Conservation (phyloP, 2,113 vertebrate species). For the Steatornis caripensis region DNA sequence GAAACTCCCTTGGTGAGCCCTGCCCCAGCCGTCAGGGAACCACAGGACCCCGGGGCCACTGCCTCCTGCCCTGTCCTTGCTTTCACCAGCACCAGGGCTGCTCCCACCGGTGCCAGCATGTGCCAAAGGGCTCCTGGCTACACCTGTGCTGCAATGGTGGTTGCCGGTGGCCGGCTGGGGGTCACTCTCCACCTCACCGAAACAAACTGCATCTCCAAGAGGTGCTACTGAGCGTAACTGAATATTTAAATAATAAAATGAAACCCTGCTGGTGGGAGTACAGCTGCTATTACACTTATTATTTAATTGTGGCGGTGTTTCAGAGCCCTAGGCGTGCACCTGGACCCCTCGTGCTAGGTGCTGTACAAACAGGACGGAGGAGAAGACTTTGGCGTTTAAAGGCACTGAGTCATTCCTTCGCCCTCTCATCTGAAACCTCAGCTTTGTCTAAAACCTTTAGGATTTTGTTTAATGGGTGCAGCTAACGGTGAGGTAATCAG, state of each 20-base stretch:
- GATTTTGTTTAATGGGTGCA: constrained; percentile 62
- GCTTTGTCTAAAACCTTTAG: constrained; percentile 60
- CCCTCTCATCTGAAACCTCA: constrained; percentile 67
- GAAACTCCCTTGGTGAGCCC: neutral
- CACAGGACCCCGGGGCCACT: fast-evolving
- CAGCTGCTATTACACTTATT: constrained; percentile 62
- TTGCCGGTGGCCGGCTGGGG: neutral
- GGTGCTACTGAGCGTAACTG: neutral
- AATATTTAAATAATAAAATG: constrained; percentile 22
- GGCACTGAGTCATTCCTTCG: constrained; percentile 64
- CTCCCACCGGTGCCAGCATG: fast-evolving
- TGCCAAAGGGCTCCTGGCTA: fast-evolving
- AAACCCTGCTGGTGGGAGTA: constrained; percentile 60
- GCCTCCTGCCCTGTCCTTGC: neutral
- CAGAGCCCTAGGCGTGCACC: constrained; percentile 63
- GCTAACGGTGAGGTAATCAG: constrained; percentile 61
- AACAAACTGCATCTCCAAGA: neutral
- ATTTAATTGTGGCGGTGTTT: constrained; percentile 61
- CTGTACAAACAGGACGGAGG: constrained; percentile 65
- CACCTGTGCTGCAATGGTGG: neutral
- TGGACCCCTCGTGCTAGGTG: constrained; percentile 60
- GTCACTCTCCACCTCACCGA: neutral
- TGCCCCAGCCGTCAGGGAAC: fast-evolving
- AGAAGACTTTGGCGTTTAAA: constrained; percentile 62
- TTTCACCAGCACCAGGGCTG: neutral